Evolutionary conservation across 2,113 vertebrate species (phyloP), one percentile per base, ranked within the genome.

Genomic region (Reinhardtius hippoglossoides): DNA sequence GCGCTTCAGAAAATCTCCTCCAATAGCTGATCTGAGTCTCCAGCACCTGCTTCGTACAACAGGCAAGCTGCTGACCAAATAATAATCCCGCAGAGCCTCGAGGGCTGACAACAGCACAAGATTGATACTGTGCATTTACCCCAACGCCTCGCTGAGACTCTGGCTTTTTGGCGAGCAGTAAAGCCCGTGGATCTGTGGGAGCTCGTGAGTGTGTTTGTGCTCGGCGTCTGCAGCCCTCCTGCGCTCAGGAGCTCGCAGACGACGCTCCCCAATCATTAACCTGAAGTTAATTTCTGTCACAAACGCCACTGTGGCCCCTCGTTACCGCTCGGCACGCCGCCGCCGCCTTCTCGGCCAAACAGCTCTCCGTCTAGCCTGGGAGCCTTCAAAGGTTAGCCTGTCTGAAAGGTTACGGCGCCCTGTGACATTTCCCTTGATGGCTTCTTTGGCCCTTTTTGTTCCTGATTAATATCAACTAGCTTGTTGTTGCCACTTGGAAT

Each of bases 381-480:
- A 42, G 40, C 40, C 12, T 42, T 42, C 40, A 42, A 42, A 42
- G 40, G 40, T 42, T 42, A 42, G 40, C 40, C 40, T 42, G 9
- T 13, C 10, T 13, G 42, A 90, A 92, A 93, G 92, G 92, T 92
- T 82, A 87, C 81, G 15, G 67, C 81, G 76, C 85, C 56, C 16
- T 20, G 74, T 92, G 92, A 89, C 92, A 92, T 92, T 93, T 92
- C 46, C 72, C 77, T 68, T 82, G 76, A 91, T 89, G 84, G 83
- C 90, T 91, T 86, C 82, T 81, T 85, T 81, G 86, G 46, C 62
- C 35, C 72, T 72, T 78, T 78, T 40, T 88, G 57, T 80, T 85
- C 84, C 65, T 85, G 81, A 89, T 88, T 86, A 88, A 91, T 88
- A 91, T 88, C 85, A 91, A 60, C 83, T 2, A 14, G 62, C 65